Base-by-base conservation (phyloP, 1,140 invertebrate species). In the Limonius californicus region DNA sequence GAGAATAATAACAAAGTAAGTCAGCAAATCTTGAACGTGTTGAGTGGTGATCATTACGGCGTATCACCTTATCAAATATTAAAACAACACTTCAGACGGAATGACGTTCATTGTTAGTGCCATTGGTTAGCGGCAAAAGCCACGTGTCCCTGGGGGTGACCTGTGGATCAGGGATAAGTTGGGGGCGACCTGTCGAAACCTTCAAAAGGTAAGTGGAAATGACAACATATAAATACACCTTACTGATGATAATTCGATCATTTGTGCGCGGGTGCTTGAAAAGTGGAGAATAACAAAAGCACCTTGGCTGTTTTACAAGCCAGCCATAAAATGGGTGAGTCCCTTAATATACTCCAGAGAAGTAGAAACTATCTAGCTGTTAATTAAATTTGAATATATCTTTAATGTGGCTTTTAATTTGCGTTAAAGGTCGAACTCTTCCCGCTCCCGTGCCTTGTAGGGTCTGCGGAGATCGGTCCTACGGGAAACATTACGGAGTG, bases 401-500 rank as follows among this genome's bases (percentile, higher is more conserved):
- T n/a, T n/a, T n/a, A n/a, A n/a, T n/a, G n/a, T n/a, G n/a, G n/a
- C n/a, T n/a, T n/a, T n/a, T n/a, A n/a, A n/a, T n/a, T n/a, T n/a
- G n/a, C n/a, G n/a, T n/a, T n/a, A 19, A 18, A 89, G 89, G 88
- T 60, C 79, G 88, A 71, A 86, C 84, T 21, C 70, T 89, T 23
- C 85, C 86, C 0, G 82, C 83, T 7, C 85, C 86, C 9, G 86
- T 89, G 0, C 69, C 83, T 6, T 92, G 90, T 73, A 80, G 82
- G 66, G 90, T 94, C 42, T 94, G 92, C 70, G 92, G 92, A 1
- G 92, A 94, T 77, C 85, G 88, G 71, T 91, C 89, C 12, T 93
- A 89, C 67, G 92, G 92, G 0, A 91, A 92, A 74, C 91, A 95
- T 75, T 94, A 95, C 70, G 92, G 92, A 0, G 87, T 91, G 7